A percentile compares a stretch with the other conserved stretches of the same genome.
Conservation (phyloP, 2,113 vertebrate genomes). For the Cyrtonyx montezumae region DNA sequence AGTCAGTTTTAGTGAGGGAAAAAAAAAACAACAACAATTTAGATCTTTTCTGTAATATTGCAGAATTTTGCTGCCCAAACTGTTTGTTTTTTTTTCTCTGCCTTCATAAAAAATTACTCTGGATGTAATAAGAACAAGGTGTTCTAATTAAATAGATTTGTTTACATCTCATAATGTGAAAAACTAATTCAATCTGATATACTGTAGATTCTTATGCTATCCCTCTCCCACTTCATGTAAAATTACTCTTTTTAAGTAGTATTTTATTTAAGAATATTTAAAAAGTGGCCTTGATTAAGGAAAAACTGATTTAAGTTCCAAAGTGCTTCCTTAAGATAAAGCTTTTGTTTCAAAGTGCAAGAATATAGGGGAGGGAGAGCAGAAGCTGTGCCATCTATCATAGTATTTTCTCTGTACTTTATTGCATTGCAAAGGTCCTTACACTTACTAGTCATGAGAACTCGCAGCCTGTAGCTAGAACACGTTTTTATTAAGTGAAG, state of each 20-base stretch:
- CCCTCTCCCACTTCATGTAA: slow-evolving; percentile 72
- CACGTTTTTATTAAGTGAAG: slow-evolving; percentile 64
- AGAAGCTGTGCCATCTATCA: not conserved
- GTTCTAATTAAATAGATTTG: slow-evolving; percentile 87
- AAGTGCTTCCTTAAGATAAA: slow-evolving; percentile 35
- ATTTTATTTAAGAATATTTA: slow-evolving; percentile 79
- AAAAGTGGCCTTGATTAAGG: slow-evolving; percentile 76
- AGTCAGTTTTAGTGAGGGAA: not conserved
- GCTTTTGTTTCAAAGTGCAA: slow-evolving; percentile 27
- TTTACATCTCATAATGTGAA: slow-evolving; percentile 78
- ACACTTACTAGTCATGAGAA: slow-evolving; percentile 17
- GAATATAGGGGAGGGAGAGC: not conserved
- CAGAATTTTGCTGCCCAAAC: slow-evolving; percentile 22
- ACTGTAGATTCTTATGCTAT: slow-evolving; percentile 68
- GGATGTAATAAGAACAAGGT: slow-evolving; percentile 79
- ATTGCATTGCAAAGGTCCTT: slow-evolving; percentile 16
- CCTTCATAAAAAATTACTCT: slow-evolving; percentile 72
- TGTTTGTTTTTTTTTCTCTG: not conserved
- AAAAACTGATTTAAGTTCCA: slow-evolving; percentile 61
- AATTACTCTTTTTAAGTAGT: slow-evolving; percentile 71
- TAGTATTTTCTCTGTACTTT: slow-evolving; percentile 37
- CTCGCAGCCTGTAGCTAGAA: slow-evolving; percentile 49
- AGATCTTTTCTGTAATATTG: not conserved
- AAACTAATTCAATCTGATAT: slow-evolving; percentile 82
- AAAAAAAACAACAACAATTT: not conserved